phyloP scores from a whole-genome alignment of 2,888 invertebrate genomes.

The Drosophila parthenogenetica region DNA sequence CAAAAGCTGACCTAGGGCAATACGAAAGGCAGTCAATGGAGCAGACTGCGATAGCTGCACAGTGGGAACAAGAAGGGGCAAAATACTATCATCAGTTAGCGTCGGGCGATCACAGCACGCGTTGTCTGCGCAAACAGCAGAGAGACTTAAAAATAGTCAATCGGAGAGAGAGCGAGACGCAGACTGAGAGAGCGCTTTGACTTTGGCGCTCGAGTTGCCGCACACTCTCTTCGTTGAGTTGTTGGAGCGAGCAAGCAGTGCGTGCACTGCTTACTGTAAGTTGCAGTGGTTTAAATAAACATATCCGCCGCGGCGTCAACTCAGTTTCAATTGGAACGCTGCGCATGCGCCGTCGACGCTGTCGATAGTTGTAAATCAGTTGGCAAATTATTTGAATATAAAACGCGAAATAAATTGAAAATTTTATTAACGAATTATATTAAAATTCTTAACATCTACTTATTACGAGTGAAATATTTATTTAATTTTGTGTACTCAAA shows the following conservation, averaged over 20 bases:
- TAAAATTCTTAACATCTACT: too few species aligned
- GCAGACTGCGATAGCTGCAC: background rate
- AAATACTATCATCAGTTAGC: constrained; percentile 25
- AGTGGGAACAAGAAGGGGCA: constrained; percentile 1
- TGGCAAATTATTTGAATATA: constrained; percentile 3
- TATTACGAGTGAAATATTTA: constrained; percentile 2
- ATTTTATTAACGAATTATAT: constrained; percentile 6
- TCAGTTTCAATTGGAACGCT: constrained; percentile 76
- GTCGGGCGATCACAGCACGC: constrained; percentile 50
- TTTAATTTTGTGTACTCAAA: background rate
- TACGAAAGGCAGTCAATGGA: constrained; percentile 42
- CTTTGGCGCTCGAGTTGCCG: constrained; percentile 19
- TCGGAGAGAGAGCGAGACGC: background rate
- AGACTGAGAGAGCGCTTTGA: background rate
- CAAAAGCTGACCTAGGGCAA: constrained; percentile 78
- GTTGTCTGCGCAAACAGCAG: constrained; percentile 36
- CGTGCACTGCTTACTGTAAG: constrained; percentile 43
- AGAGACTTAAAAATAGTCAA: constrained; percentile 3
- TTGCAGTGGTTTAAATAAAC: constrained; percentile 64
- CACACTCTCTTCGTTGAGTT: constrained; percentile 9
- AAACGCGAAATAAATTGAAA: background rate
- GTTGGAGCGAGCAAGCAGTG: constrained; percentile 51
- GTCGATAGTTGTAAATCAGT: constrained; percentile 18
- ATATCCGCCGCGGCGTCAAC: constrained; percentile 54
- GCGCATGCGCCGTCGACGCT: constrained; percentile 65